Evolutionary conservation across 1,140 invertebrate species (phyloP).

Genomic region (Ctenoplectra terminalis): DNA sequence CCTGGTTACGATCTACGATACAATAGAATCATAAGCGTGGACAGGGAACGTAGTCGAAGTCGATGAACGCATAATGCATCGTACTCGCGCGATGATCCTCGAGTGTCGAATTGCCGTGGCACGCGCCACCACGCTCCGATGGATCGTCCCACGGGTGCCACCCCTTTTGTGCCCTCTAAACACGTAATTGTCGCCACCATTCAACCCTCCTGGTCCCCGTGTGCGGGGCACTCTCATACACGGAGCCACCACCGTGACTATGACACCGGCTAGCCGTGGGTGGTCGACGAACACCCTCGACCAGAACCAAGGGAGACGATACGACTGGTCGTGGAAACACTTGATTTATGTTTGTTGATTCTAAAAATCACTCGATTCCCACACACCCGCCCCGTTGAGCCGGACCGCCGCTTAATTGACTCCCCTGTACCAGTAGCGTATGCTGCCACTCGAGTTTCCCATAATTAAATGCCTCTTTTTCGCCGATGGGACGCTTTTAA

Average conservation of each 20-base stretch:
- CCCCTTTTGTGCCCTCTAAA: constrained; percentile 76
- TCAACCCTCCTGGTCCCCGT: constrained; percentile 25
- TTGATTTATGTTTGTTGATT: constrained; percentile 78
- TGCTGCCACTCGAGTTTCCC: constrained; percentile 73
- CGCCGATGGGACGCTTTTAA: neutral
- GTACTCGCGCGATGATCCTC: constrained; percentile 58
- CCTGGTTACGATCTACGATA: neutral
- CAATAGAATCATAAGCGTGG: constrained; percentile 55
- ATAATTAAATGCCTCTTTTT: constrained; percentile 58
- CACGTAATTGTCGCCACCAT: constrained; percentile 76
- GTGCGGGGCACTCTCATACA: neutral
- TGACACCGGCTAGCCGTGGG: constrained; percentile 52
- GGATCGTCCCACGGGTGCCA: constrained; percentile 74
- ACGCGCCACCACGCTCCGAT: constrained; percentile 72
- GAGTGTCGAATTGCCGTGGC: constrained; percentile 69
- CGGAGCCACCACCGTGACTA: constrained; percentile 54
- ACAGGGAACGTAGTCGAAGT: constrained; percentile 3
- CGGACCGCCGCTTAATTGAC: constrained; percentile 66
- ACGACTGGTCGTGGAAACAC: constrained; percentile 52
- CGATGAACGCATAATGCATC: constrained; percentile 48
- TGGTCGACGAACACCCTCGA: constrained; percentile 45
- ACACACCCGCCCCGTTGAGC: constrained; percentile 54
- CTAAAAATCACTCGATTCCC: constrained; percentile 76
- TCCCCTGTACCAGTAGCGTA: constrained; percentile 62
- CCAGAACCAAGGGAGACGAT: constrained; percentile 11